Percentiles rank a stretch among this genome's conserved stretches.
Conservation (phyloP, 2,888 invertebrate genomes). For the Melieria crassipennis region DNA sequence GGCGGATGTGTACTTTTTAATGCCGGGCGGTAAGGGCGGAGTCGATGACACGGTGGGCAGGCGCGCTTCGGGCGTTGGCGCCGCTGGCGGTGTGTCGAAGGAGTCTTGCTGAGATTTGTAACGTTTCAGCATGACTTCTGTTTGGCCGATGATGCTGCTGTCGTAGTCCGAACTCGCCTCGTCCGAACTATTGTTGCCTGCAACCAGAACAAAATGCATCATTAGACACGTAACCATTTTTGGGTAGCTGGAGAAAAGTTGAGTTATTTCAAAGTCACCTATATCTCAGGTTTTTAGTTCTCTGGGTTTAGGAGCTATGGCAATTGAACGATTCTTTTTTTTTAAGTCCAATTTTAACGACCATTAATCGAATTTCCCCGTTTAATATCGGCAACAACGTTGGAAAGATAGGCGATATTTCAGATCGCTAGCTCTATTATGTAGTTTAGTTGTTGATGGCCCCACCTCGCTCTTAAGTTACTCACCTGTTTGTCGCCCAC, state of each 20-base stretch:
- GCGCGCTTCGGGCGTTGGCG: slow-evolving; percentile 30
- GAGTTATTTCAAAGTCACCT: too few species aligned
- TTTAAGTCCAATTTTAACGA: too few species aligned
- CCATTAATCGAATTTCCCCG: too few species aligned
- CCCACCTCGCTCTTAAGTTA: slow-evolving; percentile 1
- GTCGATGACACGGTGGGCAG: slow-evolving; percentile 23
- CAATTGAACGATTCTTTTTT: too few species aligned
- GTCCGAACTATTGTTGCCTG: slow-evolving; percentile 66
- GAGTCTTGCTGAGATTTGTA: slow-evolving; percentile 59
- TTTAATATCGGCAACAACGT: background rate
- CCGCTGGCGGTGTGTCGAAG: slow-evolving; percentile 50
- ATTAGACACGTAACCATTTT: background rate
- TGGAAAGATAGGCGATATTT: background rate
- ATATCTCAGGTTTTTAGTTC: too few species aligned
- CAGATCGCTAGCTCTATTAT: background rate
- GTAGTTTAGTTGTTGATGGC: background rate
- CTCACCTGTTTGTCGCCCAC: slow-evolving; percentile 61
- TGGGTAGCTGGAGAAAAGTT: background rate
- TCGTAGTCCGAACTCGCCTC: slow-evolving; percentile 69
- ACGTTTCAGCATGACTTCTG: slow-evolving; percentile 62
- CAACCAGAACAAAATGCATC: slow-evolving; percentile 10
- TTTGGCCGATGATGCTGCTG: slow-evolving; percentile 62
- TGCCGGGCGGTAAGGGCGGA: slow-evolving; percentile 38
- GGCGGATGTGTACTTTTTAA: slow-evolving; percentile 36
- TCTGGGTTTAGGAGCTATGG: too few species aligned